These are phyloP conservation scores for Bactericera cockerelli DNA, from an alignment of 1,140 invertebrate genomes.

Conservation along the genomic window DNA sequence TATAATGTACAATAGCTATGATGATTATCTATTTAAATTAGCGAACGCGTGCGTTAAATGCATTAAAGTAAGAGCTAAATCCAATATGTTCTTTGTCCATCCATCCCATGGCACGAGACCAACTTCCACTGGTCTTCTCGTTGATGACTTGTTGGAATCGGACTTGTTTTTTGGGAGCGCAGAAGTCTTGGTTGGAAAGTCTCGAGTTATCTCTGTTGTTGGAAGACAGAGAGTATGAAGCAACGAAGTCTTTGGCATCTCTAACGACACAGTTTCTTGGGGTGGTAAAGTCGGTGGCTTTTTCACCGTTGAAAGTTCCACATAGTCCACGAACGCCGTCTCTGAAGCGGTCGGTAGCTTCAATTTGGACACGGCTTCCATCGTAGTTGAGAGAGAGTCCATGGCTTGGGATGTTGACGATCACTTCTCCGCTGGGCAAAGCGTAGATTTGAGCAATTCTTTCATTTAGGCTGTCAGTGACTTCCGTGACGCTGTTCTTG, in stretches of 20 bases:
- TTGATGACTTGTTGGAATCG: constrained; percentile 6
- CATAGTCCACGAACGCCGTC: constrained; percentile 42
- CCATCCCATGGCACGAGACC: background rate
- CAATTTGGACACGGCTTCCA: constrained; percentile 34
- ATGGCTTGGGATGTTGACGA: constrained; percentile 32
- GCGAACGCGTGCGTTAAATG: no score
- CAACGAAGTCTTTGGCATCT: constrained; percentile 34
- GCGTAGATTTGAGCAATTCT: constrained; percentile 34
- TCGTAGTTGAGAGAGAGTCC: constrained; percentile 37
- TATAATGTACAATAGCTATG: no score
- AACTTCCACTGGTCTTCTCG: background rate
- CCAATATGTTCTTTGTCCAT: no score
- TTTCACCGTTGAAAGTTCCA: constrained; percentile 40
- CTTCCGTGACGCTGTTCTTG: constrained; percentile 18
- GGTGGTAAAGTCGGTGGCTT: constrained; percentile 37
- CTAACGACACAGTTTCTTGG: constrained; percentile 37
- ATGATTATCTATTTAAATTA: no score
- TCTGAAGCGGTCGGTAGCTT: constrained; percentile 29
- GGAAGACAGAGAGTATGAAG: constrained; percentile 36
- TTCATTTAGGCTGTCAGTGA: constrained; percentile 22
- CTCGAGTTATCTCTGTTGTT: constrained; percentile 27
- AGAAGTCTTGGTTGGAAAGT: constrained; percentile 4
- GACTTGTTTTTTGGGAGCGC: background rate
- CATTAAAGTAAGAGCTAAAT: no score
- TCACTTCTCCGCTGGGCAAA: constrained; percentile 32